These are phyloP conservation scores for Recurvirostra avosetta DNA, from an alignment of 2,113 vertebrate genomes.

Conservation along the genomic window DNA sequence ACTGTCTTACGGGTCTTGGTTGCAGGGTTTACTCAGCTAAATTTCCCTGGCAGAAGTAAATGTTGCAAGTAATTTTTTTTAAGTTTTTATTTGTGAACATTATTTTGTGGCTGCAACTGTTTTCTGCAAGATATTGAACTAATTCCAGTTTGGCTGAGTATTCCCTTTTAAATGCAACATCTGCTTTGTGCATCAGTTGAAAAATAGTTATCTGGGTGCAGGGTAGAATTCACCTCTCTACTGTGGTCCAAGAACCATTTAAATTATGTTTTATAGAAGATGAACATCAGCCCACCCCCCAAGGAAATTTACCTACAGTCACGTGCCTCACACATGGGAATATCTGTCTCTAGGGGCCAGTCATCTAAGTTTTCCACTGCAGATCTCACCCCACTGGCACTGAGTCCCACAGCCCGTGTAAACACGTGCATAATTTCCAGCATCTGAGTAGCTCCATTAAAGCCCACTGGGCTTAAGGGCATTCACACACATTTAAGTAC, in stretches of 20 bases:
- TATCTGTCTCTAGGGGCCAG: not conserved
- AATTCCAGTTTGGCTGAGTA: conserved; percentile 39
- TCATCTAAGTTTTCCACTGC: not conserved
- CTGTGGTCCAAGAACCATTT: not conserved
- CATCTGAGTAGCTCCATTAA: conserved; percentile 23
- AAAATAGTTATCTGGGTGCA: not conserved
- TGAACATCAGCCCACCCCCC: not conserved
- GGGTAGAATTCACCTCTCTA: not conserved
- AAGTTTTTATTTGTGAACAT: conserved; percentile 56
- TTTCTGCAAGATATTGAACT: conserved; percentile 36
- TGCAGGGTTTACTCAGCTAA: not conserved
- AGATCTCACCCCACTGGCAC: not conserved
- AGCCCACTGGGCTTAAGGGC: conserved; percentile 23
- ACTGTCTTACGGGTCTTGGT: not conserved
- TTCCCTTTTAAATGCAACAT: conserved; percentile 38
- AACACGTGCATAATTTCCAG: conserved; percentile 11
- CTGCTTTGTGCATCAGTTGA: conserved; percentile 14
- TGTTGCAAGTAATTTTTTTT: conserved; percentile 35
- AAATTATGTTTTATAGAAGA: conserved; percentile 24
- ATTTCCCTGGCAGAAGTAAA: conserved; percentile 14
- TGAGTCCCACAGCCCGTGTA: not conserved
- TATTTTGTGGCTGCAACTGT: conserved; percentile 12
- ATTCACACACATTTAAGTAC: conserved; percentile 36
- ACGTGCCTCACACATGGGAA: not conserved
- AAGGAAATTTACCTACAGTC: not conserved